Percentiles rank a stretch among this genome's conserved stretches.
Evolutionary conservation across 2,797 vertebrate genomes (phyloP).

Genomic region (Notolabrus celidotus): DNA sequence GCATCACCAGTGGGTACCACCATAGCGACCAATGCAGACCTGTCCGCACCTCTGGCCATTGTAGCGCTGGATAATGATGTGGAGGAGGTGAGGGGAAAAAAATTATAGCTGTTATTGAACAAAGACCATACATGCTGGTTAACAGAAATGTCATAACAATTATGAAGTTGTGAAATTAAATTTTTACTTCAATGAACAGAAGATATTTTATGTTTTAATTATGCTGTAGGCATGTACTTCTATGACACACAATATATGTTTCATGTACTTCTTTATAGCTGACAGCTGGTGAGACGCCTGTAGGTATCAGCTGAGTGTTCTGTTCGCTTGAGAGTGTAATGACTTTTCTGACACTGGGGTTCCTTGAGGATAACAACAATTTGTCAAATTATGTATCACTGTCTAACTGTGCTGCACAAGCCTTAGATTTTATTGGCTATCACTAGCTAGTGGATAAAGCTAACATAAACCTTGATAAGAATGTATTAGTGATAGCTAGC

Average conservation of each 20-base stretch:
- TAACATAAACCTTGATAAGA: no score
- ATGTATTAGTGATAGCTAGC: no score
- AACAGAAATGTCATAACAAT: neutral
- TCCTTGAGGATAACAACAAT: no score
- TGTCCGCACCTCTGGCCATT: slow-evolving; percentile 89
- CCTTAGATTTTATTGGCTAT: no score
- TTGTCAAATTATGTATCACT: no score
- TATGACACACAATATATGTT: slow-evolving; percentile 34
- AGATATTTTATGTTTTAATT: neutral
- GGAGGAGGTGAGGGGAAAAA: slow-evolving; percentile 89
- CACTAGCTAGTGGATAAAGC: no score
- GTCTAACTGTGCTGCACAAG: no score
- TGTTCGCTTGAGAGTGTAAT: neutral
- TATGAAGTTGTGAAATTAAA: neutral
- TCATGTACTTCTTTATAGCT: slow-evolving; percentile 77
- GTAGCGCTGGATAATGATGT: slow-evolving; percentile 95
- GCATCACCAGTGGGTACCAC: slow-evolving; percentile 94
- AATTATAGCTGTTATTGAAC: neutral
- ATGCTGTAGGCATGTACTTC: neutral
- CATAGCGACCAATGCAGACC: slow-evolving; percentile 84
- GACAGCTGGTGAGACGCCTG: slow-evolving; percentile 81
- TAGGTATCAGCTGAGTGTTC: slow-evolving; percentile 84
- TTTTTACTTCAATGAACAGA: no score
- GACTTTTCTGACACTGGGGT: no score
- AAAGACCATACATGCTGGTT: no score